Evolutionary conservation across 23 tunicate genomes (phyloP), one percentile per base, ranked within the genome.

Genomic region (Styela clava): DNA sequence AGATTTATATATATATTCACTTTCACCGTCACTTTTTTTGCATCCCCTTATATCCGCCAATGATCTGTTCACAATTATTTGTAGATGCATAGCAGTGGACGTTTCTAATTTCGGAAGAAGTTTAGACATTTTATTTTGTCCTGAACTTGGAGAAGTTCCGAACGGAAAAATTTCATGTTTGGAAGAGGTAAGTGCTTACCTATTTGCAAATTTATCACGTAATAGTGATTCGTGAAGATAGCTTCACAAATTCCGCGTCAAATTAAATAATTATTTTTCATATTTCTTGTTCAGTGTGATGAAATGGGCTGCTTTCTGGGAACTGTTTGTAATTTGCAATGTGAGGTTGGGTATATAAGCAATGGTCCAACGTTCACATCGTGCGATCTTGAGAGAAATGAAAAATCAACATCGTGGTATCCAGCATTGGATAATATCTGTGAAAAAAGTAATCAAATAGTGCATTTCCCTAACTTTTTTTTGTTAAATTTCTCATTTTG

Each of bases 341-440:
- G 77, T 32, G 24, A 71, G 7, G 77, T 26, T 32, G 77, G 77
- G 7, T 29, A 71, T 32, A 71, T 28, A 30, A 71, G 35, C 23
- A 71, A 7, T 5, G 35, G 77, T 26, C 23, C 34, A 3, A 28
- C 7, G 5, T 33, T 71, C 37, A 34, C 77, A 2, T 21, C 5
- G 16, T 71, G 77, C 12, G 56, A 44, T 44, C 56, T 44, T 44
- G 56, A 44, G 7, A 12, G 12, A 12, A 44, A 44, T 44, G 56
- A 12, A 44, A 12, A 44, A 44, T 7, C 12, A 44, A 12, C 56
- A 44, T 5, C 56, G 12, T 44, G 56, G 56, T 5, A 44, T 44
- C 56, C 56, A 44, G 12, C 7, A 44, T 12, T 44, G 7, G 56
- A 44, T 44, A 5, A 44, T 44, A 44, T 12, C 56, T 44, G 56